Base-by-base conservation (phyloP, 2,797 vertebrate species). In the Zenarchopterus dispar region DNA sequence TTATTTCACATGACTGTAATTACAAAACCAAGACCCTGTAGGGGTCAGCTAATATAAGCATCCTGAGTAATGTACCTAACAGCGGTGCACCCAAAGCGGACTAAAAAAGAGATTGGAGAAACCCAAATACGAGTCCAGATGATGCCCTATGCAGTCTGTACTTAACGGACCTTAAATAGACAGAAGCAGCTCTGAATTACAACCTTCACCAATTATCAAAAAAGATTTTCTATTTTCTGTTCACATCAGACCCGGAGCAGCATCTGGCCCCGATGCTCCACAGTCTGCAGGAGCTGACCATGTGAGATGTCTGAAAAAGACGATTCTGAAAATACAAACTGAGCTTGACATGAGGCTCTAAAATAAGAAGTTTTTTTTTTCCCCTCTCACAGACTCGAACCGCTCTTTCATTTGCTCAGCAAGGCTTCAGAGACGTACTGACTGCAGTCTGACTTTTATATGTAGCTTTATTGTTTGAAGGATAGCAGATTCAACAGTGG, bases 191-290 rank as follows among this genome's bases (percentile, higher is more conserved):
- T 73, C 76, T 49, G 80, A 92, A 91, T 92, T 92, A 88, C 74
- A 90, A 82, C 76, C 80, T 86, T 89, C 50, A 58, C 64, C 80
- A 82, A 82, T 86, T 86, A 89, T 89, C 84, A 85, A 86, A 88
- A 85, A 75, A 73, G 41, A 66, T 67, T 75, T 86, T 82, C 78
- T 82, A 53, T 80, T 87, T 89, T 88, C 67, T 82, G 85, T 67
- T 75, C 67, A 47, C 59, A 60, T 69, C 21, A 55, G 74, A 60
- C 48, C 13, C 67, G 49, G 65, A 58, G 43, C 68, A 67, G 72
- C 73, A 76, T 62, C 60, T 67, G 74, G 77, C 63, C 56, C 70
- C 44, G 0, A 67, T 28, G 51, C 67, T 67, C 59, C 13, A 69
- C 72, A 36, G 33, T 75, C 67, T 65, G 61, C 80, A 71, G 63